Conservation (phyloP, 2,113 vertebrate genomes). For the Haemorhous mexicanus region DNA sequence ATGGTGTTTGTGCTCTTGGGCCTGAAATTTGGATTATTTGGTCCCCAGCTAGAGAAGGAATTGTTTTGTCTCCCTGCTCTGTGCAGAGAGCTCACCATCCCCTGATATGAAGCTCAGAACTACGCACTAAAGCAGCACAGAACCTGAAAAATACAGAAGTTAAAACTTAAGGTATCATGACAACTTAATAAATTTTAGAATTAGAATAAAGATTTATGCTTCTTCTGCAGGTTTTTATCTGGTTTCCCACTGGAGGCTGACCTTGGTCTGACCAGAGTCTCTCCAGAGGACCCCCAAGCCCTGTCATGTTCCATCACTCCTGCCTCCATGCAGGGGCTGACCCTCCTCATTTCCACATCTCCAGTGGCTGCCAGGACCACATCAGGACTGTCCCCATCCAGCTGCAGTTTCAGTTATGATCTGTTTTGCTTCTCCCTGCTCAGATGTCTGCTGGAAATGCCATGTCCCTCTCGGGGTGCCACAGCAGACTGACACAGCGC, state of each 20-base stretch:
- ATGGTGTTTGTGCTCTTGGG: not conserved
- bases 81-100: not conserved
- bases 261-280: not conserved
- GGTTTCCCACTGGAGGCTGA: not conserved
- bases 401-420: not conserved
- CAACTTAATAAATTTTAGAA: not conserved
- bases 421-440: not conserved
- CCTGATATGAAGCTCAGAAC: not conserved
- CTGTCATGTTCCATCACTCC: accelerated
- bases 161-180: not conserved
- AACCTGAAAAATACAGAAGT: not conserved
- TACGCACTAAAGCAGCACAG: not conserved
- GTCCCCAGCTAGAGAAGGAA: not conserved
- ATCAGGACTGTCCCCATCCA: not conserved
- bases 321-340: accelerated
- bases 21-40: not conserved
- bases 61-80: not conserved
- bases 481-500: not conserved
- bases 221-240: not conserved
- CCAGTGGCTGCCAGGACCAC: not conserved
- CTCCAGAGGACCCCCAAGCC: not conserved
- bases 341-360: accelerated
- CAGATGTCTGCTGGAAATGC: not conserved
- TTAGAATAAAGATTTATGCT: not conserved
- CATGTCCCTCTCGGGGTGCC: not conserved